Conservation (phyloP, 2,113 vertebrate species). For the Callithrix jacchus region DNA sequence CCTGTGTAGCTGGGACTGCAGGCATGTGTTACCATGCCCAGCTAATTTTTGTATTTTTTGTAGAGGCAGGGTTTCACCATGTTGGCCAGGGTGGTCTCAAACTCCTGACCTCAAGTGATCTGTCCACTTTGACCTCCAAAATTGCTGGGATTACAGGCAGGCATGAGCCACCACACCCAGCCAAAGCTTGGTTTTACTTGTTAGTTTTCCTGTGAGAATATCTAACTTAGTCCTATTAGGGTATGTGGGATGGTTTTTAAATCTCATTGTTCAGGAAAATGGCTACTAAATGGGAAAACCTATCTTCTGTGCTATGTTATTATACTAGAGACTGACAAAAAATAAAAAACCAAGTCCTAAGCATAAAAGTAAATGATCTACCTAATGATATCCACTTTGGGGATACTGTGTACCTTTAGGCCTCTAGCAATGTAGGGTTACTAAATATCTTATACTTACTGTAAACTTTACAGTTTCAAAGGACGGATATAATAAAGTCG, state of each 20-base stretch:
- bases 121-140: too few species aligned
- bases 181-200: background rate
- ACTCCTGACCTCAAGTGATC: too few species aligned
- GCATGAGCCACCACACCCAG: too few species aligned
- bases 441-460: background rate
- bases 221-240: background rate
- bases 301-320: constrained; percentile 26
- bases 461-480: background rate
- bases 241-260: background rate
- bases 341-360: constrained; percentile 10
- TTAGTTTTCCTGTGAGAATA: constrained; percentile 43
- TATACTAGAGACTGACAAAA: constrained; percentile 23
- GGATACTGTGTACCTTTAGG: background rate
- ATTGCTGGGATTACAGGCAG: too few species aligned
- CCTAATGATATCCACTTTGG: background rate
- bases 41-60: too few species aligned
- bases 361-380: background rate
- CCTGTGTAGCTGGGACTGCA: too few species aligned
- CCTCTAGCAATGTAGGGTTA: background rate
- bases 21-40: too few species aligned
- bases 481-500: background rate
- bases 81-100: too few species aligned
- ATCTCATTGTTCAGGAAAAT: constrained; percentile 6
- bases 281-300: constrained; percentile 17
- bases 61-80: too few species aligned